These are phyloP conservation scores for Buteo buteo DNA, from an alignment of 2,113 vertebrate genomes.

Conservation along the genomic window DNA sequence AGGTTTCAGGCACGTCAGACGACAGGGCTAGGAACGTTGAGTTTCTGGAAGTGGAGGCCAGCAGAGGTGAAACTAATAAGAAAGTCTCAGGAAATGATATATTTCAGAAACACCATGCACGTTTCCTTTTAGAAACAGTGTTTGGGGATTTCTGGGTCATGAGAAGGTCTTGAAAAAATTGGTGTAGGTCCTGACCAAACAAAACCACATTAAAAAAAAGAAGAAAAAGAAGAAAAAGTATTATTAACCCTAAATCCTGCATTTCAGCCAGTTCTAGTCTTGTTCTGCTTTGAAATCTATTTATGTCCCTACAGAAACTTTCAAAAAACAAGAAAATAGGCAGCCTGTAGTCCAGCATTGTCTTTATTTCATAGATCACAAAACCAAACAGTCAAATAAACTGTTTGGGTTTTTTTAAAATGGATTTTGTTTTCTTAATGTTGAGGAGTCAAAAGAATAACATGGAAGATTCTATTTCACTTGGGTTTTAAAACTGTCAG, in stretches of 20 bases:
- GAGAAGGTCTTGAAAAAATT: slow-evolving; percentile 40
- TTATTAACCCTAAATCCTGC: background rate
- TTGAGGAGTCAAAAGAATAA: background rate
- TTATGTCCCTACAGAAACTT: background rate
- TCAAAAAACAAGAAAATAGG: background rate
- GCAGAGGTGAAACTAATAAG: slow-evolving; percentile 47
- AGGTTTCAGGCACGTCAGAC: background rate
- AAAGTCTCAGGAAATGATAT: slow-evolving; percentile 56
- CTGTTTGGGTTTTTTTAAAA: background rate
- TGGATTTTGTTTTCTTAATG: background rate
- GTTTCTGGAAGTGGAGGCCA: slow-evolving; percentile 37
- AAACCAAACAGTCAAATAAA: background rate
- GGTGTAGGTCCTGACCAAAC: slow-evolving; percentile 43
- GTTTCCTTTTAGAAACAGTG: slow-evolving; percentile 38
- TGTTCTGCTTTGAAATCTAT: background rate
- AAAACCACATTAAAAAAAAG: slow-evolving; percentile 16
- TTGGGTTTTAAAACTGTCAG: background rate
- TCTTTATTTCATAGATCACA: background rate
- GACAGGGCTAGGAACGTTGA: background rate
- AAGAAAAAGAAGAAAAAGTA: background rate
- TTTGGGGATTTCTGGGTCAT: slow-evolving; percentile 40
- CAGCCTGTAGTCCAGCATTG: background rate
- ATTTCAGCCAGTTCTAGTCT: background rate
- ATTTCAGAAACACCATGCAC: slow-evolving; percentile 19
- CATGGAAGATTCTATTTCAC: background rate